Evolutionary conservation across 2,888 invertebrate genomes (phyloP).

Genomic region (Ochropacha duplaris): DNA sequence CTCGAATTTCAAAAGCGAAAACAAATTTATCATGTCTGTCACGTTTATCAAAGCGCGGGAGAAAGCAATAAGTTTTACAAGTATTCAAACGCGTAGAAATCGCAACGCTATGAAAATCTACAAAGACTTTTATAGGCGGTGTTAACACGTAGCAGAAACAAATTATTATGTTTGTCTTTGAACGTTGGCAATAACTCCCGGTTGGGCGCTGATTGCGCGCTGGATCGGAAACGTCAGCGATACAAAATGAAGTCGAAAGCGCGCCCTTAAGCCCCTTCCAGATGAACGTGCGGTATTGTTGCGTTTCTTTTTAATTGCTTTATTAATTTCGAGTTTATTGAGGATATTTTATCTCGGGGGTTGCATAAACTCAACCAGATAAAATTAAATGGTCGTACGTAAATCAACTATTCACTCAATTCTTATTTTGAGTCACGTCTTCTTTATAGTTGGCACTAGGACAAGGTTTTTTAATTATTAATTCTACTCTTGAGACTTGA

Average conservation of each 20-base stretch:
- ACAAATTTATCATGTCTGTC: too few species aligned
- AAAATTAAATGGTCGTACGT: background rate
- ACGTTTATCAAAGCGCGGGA: background rate
- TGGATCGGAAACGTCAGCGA: conserved; percentile 31
- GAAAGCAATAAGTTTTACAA: background rate
- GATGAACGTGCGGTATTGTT: background rate
- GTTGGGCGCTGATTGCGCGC: conserved; percentile 20
- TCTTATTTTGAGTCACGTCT: too few species aligned
- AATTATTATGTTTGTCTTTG: conserved; percentile 21
- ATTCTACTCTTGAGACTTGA: too few species aligned
- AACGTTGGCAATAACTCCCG: conserved; percentile 17
- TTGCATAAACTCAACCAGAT: background rate
- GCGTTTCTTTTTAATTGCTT: background rate
- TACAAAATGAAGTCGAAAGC: conserved; percentile 18
- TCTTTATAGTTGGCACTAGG: too few species aligned
- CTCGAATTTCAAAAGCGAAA: background rate
- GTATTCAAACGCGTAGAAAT: background rate
- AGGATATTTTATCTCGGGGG: background rate
- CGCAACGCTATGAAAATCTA: background rate
- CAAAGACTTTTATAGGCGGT: conserved; percentile 11
- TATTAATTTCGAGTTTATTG: background rate
- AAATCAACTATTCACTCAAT: too few species aligned
- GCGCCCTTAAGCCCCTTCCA: conserved; percentile 1
- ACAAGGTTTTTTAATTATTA: too few species aligned
- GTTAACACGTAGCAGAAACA: conserved; percentile 7